Evolutionary conservation across 2,797 vertebrate species (phyloP), one percentile per base, ranked within the genome.

Genomic region (Bradypodion pumilum): DNA sequence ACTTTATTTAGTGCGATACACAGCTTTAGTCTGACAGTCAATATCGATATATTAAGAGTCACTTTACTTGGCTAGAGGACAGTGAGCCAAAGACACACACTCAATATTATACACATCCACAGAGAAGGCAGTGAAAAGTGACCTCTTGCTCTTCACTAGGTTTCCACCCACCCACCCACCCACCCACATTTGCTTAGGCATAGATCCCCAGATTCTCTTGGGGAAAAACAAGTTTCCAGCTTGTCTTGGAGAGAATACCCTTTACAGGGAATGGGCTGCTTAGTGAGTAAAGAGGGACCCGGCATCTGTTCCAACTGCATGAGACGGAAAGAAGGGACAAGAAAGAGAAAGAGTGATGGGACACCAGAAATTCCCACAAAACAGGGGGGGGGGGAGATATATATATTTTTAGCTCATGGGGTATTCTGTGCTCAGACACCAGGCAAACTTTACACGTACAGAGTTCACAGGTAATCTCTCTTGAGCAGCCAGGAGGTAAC

Each of bases 41-140:
- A 96, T 97, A 97, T 94, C 96, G 96, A 95, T 96, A 97, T 93
- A 96, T 96, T 96, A 97, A 97, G 97, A 97, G 96, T 98, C 97
- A 98, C 96, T 95, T 95, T 96, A 97, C 95, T 94, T 95, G 92
- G 96, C 97, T 96, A 97, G 96, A 83, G 97, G 97, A 98, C 97
- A 97, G 96, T 96, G 96, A 96, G 96, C 97, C 96, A 95, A 96
- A 96, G 95, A 97, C 96, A 98, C 88, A 93, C 97, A 95, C 95
- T 96, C 96, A 94, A 95, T 95, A 97, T 90, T 97, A 96, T 95
- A 97, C 96, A 97, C 96, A 97, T 95, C 96, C 94, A 96, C 96
- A 95, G 96, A 97, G 95, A 95, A 97, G 95, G 97, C 94, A 96
- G 95, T 94, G 97, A 94, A 87, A 92, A 91, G 91, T 88, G 91